Percentiles rank a stretch among this genome's conserved stretches.
These are phyloP conservation scores for Alloplasta piceator DNA, from an alignment of 2,888 invertebrate genomes.

Conservation along the genomic window DNA sequence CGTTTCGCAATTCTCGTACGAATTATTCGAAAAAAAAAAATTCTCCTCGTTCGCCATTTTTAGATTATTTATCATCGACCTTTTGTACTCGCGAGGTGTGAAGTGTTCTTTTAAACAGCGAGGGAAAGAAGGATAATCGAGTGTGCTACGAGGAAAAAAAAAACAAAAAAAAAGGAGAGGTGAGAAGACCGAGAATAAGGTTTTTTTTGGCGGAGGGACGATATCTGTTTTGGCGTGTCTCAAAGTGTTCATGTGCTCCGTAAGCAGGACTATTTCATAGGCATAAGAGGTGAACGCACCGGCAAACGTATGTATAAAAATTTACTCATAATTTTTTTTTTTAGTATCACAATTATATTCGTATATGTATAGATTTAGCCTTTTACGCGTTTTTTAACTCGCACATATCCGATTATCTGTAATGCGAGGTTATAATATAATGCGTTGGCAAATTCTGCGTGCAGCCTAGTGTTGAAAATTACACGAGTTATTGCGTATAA, in stretches of 20 bases:
- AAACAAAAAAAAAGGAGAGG: neutral
- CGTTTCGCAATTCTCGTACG: neutral
- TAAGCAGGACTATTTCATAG: constrained; percentile 70
- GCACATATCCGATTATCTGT: neutral
- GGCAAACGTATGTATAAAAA: constrained; percentile 66
- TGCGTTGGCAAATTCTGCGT: neutral
- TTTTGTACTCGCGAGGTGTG: constrained; percentile 32
- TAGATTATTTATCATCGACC: neutral
- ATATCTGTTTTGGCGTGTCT: constrained; percentile 47
- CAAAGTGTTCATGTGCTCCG: constrained; percentile 71
- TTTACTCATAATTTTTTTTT: neutral
- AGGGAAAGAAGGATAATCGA: constrained; percentile 37
- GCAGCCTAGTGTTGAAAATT: constrained; percentile 40
- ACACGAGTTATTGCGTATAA: constrained; percentile 48
- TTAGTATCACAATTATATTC: constrained; percentile 9
- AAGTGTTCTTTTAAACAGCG: constrained; percentile 27
- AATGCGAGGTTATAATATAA: neutral
- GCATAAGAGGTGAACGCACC: constrained; percentile 70
- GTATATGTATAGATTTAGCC: neutral
- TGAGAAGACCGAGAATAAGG: too few relatives aligned
- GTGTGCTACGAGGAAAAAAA: constrained; percentile 46
- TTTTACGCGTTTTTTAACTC: neutral
- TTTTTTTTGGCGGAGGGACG: constrained; percentile 43
- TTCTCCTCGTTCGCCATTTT: neutral
- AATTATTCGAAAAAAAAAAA: too few relatives aligned